Conservation (phyloP, 1,140 invertebrate genomes). For the Hyles euphorbiae region DNA sequence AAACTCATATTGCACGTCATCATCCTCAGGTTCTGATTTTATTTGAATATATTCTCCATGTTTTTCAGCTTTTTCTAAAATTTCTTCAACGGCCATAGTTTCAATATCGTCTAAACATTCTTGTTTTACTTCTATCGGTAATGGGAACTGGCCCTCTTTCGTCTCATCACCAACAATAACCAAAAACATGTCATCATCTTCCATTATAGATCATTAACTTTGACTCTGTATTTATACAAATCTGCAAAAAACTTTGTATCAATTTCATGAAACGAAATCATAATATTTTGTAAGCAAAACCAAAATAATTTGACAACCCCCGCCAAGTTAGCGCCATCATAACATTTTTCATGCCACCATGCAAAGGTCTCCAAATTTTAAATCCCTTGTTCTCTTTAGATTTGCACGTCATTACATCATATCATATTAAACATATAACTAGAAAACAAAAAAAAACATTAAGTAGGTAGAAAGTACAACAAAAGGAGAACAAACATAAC, state of each 20-base stretch:
- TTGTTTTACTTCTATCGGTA: conserved; percentile 26
- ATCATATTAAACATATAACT: too few species aligned
- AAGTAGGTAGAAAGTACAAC: too few species aligned
- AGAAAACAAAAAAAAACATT: too few species aligned
- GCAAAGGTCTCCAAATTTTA: neutral
- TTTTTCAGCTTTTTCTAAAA: conserved; percentile 23
- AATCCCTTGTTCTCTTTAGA: too few species aligned
- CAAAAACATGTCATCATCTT: conserved; percentile 50
- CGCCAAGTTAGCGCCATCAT: conserved; percentile 1
- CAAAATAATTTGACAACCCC: conserved; percentile 5
- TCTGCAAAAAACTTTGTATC: too few species aligned
- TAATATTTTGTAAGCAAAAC: too few species aligned
- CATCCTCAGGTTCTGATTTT: conserved; percentile 23
- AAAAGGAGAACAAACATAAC: too few species aligned
- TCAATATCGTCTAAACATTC: conserved; percentile 31
- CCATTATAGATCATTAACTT: conserved; percentile 6
- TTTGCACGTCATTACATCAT: too few species aligned
- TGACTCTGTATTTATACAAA: neutral
- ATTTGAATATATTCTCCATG: conserved; percentile 24
- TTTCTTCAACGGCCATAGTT: conserved; percentile 18
- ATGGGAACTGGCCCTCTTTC: conserved; percentile 9
- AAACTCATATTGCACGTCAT: conserved; percentile 20
- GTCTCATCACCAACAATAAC: conserved; percentile 48
- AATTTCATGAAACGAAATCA: too few species aligned
- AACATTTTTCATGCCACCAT: neutral